phyloP scores from a whole-genome alignment of 1,140 invertebrate genomes.

The Trichonephila clavipes region DNA sequence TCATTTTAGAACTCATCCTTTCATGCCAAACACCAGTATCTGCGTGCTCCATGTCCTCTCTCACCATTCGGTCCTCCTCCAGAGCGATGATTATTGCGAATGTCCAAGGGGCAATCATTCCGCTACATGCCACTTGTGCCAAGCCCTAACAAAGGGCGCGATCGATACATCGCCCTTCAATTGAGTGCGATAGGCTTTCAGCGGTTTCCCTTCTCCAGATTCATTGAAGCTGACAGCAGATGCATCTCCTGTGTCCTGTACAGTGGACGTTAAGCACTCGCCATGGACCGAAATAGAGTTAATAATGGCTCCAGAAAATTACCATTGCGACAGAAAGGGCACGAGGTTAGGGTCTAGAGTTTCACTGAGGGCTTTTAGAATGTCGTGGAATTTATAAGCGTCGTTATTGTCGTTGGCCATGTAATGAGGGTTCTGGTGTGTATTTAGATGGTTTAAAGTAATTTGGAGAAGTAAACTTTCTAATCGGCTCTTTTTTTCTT shows the following conservation, averaged over 20 bases:
- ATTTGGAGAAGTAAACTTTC: neutral
- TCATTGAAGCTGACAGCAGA: constrained; percentile 17
- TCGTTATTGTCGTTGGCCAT: neutral
- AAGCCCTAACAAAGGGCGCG: neutral
- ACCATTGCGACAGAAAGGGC: constrained; percentile 19
- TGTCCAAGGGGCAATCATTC: neutral
- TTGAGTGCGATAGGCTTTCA: constrained; percentile 11
- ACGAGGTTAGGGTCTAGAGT: neutral
- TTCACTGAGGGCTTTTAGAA: neutral
- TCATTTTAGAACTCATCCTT: too few relatives aligned
- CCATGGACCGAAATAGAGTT: constrained; percentile 20
- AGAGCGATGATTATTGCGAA: neutral
- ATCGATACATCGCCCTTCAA: neutral
- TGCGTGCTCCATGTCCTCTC: too few relatives aligned
- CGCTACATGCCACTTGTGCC: neutral
- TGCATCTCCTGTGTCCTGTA: neutral
- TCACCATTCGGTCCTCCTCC: neutral
- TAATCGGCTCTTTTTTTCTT: too few relatives aligned
- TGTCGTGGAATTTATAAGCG: neutral
- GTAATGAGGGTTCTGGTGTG: neutral
- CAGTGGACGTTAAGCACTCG: neutral
- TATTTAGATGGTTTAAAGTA: neutral
- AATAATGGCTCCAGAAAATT: constrained; percentile 16
- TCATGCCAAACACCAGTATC: too few relatives aligned
- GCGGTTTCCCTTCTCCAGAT: neutral